Evolutionary conservation across 2,888 invertebrate species (phyloP), one percentile per base, ranked within the genome.

Genomic region (Griposia aprilina): DNA sequence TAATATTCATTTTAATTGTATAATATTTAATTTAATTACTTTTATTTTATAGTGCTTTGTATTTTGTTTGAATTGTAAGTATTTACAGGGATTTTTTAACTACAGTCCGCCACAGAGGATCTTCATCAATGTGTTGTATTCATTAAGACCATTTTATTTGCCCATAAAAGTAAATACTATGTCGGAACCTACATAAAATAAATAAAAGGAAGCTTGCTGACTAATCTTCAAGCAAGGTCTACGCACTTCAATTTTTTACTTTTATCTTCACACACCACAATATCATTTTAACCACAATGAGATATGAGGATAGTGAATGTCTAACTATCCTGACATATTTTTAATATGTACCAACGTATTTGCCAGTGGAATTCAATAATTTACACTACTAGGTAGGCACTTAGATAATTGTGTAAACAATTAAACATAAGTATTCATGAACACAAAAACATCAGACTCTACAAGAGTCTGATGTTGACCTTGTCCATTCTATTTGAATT

Each of bases 401-500:
- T 81, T 50, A 63, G 23, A 74, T 59, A 81, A 57, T 45, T 68
- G n/a, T 50, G 36, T 41, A 48, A 48, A 6, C 23, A 50, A 50
- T 1, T 45, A 26, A 36, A 69, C 45, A 65, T 48, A n/a, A n/a
- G n/a, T n/a, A 59, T 52, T 71, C 17, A 48, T 55, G 36, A 68
- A 36, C n/a, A 69, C 60, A 41, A 63, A 72, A 74, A 59, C n/a
- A 26, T 26, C 60, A 59, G 36, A 67, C 15, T 71, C 50, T 59
- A 41, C 5, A 7, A 41, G 41, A 41, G 41, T 41, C 7, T 41
- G 41, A 41, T 41, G 41, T 41, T 41, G 41, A 68, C 82, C 76
- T 86, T 71, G 83, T 55, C 45, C 48, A 68, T 70, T 62, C 59
- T 50, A 63, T 20, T 67, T n/a, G 10, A 55, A 4, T 63, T 81